Evolutionary conservation across 2,888 invertebrate species (phyloP).

Genomic region (Drosophila greeni): DNA sequence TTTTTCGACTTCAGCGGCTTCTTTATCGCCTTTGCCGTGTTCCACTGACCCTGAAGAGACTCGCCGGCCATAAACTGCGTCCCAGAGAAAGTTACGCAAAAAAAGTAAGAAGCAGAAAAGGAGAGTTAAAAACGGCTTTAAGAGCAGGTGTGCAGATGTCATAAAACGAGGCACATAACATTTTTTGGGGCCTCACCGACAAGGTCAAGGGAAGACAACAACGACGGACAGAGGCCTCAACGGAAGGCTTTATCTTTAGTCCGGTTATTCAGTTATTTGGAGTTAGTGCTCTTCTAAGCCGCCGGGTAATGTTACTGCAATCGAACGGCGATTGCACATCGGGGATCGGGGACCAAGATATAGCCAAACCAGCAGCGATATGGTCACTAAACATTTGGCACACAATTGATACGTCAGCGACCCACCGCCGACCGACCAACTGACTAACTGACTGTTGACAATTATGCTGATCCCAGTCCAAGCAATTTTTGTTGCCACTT

Average conservation of each 20-base stretch:
- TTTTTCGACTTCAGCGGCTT: conserved; percentile 47
- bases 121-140: conserved; percentile 27
- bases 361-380: conserved; percentile 50
- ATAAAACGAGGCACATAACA: conserved; percentile 58
- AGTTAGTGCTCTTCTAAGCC: conserved; percentile 3
- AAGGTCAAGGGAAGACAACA: conserved; percentile 65
- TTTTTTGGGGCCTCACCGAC: conserved; percentile 23
- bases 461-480: conserved; percentile 55
- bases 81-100: conserved; percentile 68
- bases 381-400: conserved; percentile 75
- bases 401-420: conserved; percentile 73
- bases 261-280: conserved; percentile 33
- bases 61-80: conserved; percentile 24
- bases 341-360: conserved; percentile 7
- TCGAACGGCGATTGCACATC: conserved; percentile 40
- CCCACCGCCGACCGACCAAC: conserved; percentile 1
- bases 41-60: conserved; percentile 67
- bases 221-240: conserved; percentile 6
- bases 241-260: conserved; percentile 32
- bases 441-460: conserved; percentile 58
- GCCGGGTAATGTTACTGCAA: conserved; percentile 38
- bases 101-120: conserved; percentile 7
- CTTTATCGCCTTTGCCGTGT: conserved; percentile 17
- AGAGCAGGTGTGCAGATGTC: conserved; percentile 48
- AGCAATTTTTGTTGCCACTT: conserved; percentile 15